Conservation (phyloP, 2,113 vertebrate genomes). For the Kryptolebias marmoratus region DNA sequence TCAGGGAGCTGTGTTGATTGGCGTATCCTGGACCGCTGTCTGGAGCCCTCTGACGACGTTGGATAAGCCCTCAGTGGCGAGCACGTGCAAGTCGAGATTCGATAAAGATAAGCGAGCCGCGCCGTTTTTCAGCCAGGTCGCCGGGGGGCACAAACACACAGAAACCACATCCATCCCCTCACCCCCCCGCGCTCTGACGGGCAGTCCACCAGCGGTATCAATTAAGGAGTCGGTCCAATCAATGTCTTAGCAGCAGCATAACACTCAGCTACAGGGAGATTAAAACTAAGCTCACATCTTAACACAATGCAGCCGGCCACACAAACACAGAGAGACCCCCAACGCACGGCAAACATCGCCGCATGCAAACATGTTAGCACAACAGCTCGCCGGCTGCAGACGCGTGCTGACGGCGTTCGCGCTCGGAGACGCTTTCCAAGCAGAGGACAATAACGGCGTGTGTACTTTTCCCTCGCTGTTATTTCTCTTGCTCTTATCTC, state of each 20-base stretch:
- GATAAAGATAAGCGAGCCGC: slow-evolving; percentile 70
- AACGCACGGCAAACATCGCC: slow-evolving; percentile 26
- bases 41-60: slow-evolving; percentile 52
- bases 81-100: slow-evolving; percentile 54
- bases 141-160: slow-evolving; percentile 34
- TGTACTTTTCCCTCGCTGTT: slow-evolving; percentile 51
- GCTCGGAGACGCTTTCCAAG: slow-evolving; percentile 46
- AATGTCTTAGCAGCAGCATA: slow-evolving; percentile 67
- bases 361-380: slow-evolving; percentile 50
- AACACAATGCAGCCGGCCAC: slow-evolving; percentile 49
- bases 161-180: slow-evolving; percentile 3
- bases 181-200: slow-evolving; percentile 17
- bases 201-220: slow-evolving; percentile 70
- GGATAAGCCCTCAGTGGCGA: slow-evolving; percentile 48
- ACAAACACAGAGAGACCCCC: slow-evolving; percentile 51
- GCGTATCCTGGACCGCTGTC: slow-evolving; percentile 27
- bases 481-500: slow-evolving; percentile 48
- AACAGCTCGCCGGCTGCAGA: slow-evolving; percentile 26
- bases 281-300: slow-evolving; percentile 70
- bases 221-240: slow-evolving; percentile 71
- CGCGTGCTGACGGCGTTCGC: slow-evolving; percentile 34
- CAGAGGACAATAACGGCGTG: slow-evolving; percentile 46
- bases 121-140: slow-evolving; percentile 65
- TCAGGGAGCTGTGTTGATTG: slow-evolving; percentile 29
- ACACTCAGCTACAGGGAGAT: slow-evolving; percentile 74